A percentile compares a stretch with the other conserved stretches of the same genome.
Evolutionary conservation across 2,888 invertebrate genomes (phyloP).

Genomic region (Tineola bisselliella): DNA sequence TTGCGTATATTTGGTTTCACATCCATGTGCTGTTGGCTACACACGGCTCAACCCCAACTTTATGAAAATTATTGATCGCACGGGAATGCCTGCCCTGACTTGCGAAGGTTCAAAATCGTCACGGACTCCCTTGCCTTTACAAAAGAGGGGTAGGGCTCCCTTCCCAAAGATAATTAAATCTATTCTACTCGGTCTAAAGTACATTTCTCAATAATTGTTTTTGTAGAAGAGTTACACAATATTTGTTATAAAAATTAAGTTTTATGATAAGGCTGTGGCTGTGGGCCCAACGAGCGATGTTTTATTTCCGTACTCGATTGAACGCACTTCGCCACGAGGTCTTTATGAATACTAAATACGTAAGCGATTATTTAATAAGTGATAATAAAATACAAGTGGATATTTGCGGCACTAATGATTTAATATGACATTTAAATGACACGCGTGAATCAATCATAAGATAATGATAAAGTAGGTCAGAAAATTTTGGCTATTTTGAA

Average conservation of each 20-base stretch:
- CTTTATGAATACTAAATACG: not conserved
- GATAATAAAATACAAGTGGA: not conserved
- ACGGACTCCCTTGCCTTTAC: not conserved
- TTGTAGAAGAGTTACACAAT: not conserved
- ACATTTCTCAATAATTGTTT: not conserved
- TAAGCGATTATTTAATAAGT: conserved; percentile 1
- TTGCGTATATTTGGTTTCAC: no score
- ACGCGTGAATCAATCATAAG: not conserved
- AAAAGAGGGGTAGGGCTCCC: not conserved
- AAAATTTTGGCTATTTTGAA: not conserved
- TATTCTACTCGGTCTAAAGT: not conserved
- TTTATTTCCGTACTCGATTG: not conserved
- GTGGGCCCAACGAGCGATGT: not conserved
- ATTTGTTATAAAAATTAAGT: not conserved
- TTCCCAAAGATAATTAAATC: not conserved
- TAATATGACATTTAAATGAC: not conserved
- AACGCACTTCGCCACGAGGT: not conserved
- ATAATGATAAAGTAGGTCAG: not conserved
- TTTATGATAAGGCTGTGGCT: not conserved
- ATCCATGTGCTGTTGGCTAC: not conserved
- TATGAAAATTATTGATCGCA: conserved; percentile 2
- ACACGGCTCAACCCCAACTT: not conserved
- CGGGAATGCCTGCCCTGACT: not conserved
- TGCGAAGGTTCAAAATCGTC: not conserved
- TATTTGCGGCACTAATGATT: not conserved